Base-by-base conservation (phyloP, 2,113 vertebrate species). In the Scatophagus argus region DNA sequence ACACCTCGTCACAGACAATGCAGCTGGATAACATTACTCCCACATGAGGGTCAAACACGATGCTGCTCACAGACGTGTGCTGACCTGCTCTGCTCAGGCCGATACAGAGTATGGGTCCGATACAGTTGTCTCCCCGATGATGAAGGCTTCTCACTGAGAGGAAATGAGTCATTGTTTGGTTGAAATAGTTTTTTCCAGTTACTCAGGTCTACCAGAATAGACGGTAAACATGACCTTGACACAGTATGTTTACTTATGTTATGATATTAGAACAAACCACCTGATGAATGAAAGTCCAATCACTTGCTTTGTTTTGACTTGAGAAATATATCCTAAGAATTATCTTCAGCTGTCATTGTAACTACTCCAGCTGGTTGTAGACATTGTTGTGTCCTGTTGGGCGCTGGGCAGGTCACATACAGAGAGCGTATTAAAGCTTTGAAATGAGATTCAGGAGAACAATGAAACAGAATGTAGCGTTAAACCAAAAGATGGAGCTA, bases 1-100 rank as follows among this genome's bases (percentile, higher is more conserved):
- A 68, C 79, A 2, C 89, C 85, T 83, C 16, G 2, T 69, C 64
- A 13, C 46, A 70, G 55, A 91, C 87, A 88, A 85, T 83, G 52
- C 65, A 71, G 58, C 31, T 1, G 36, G 72, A 72, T 87, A 36
- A 51, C 7, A 27, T 89, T 83, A 64, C 88, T 80, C 49, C 60
- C 67, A 76, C 54, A 74, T 54, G 54, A 46, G 51, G 77, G 69
- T 75, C 82, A 71, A 29, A 73, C 0, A 8, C 7, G 65, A 68
- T 14, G 52, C 68, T 49, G 41, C 1, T 68, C 66, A 47, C 66
- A 60, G 8, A 69, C 67, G 4, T 81, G 79, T 52, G 67, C 61
- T 65, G 73, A 62, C 77, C 59, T 77, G 64, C 49, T 70, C 11
- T 27, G 19, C 38, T 52, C 44, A n/a, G 2, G 7, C 29, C 27